Base-by-base conservation (phyloP, 2,888 invertebrate genomes). In the Syritta pipiens region DNA sequence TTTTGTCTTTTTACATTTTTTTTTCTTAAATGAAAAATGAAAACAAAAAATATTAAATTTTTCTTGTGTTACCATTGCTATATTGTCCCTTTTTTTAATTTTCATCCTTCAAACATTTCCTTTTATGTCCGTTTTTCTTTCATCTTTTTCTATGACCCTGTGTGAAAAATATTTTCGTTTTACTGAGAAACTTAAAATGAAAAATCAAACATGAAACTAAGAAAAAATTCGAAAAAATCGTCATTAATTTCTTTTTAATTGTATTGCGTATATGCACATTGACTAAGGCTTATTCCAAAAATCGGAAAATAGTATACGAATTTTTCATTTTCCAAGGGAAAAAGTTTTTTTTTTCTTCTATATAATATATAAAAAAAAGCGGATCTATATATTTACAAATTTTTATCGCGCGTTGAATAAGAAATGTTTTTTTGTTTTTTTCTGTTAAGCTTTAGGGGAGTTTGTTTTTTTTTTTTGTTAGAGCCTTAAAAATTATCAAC, bases 51-150 rank as follows among this genome's bases (percentile, higher is more conserved):
- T 22, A 42, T 42, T n/a, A 17, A 10, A 4, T 53, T 65, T n/a
- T 9, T 24, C 44, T 46, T 42, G n/a, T 53, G 48, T 57, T 55
- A 63, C 60, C 79, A 72, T 88, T 88, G 88, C 87, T 87, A 85
- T 86, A 86, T 87, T 88, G 88, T 84, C 85, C 85, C 85, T 86
- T 84, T 83, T 37, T 60, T 42, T 46, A 26, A 35, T 53, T 46
- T 30, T 32, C 26, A 46, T 46, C 35, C 12, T 46, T 48, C 19
- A 20, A 30, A 40, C 30, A 55, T 63, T 77, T 42, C 28, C 3
- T 37, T 26, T 51, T 67, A 40, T 32, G 46, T 51, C 42, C 22
- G 5, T 24, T 12, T 32, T 49, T 57, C 49, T 72, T 59, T 60
- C 44, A 6, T 37, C n/a, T n/a, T 37, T 53, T 51, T 19, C 32